Base-by-base conservation (phyloP, 1,140 invertebrate genomes). In the Lineus longissimus region DNA sequence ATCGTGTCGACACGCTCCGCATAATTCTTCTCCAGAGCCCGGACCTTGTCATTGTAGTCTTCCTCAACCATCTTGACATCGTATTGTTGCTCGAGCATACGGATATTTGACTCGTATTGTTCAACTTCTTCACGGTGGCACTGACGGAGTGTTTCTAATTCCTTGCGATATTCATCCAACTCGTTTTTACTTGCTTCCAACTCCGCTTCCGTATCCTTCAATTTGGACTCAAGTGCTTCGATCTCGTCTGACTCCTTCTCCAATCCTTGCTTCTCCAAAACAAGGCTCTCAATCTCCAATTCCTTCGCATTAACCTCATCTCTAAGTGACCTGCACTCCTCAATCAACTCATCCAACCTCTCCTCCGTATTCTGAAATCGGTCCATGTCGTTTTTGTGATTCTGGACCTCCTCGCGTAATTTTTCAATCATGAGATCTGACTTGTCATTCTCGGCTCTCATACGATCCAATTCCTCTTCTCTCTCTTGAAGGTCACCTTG, bases 241-340 rank as follows among this genome's bases (percentile, higher is more conserved):
- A 31, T 54, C 22, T 59, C 63, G 19, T 33, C 30, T 6, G 60
- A 29, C 27, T 69, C 69, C 55, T 64, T 64, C 55, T 63, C 69
- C 31, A 72, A 25, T 22, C 61, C 65, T 47, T 62, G 54, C 45
- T 68, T 73, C 47, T 73, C 69, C 43, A 57, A 63, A 59, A 66
- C 64, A 19, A 70, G 29, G 29, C 27, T 36, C 29, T 60, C 55
- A 29, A 71, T 67, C 55, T 27, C 23, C 55, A 27, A 36, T 36
- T 36, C 33, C 33, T 36, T 36, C 33, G 33, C 33, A 4, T 15
- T 36, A 4, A 36, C 4, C 33, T 36, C 33, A 4, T 36, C 33
- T 15, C 33, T 36, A 4, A 51, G 25, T n/a, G 6, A 4, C 25
- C n/a, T 51, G 9, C n/a, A 51, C 25, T 27, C n/a, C 9, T 51